A percentile compares a stretch with the other conserved stretches of the same genome.
Conservation (phyloP, 2,113 vertebrate genomes). For the Arenaria interpres region DNA sequence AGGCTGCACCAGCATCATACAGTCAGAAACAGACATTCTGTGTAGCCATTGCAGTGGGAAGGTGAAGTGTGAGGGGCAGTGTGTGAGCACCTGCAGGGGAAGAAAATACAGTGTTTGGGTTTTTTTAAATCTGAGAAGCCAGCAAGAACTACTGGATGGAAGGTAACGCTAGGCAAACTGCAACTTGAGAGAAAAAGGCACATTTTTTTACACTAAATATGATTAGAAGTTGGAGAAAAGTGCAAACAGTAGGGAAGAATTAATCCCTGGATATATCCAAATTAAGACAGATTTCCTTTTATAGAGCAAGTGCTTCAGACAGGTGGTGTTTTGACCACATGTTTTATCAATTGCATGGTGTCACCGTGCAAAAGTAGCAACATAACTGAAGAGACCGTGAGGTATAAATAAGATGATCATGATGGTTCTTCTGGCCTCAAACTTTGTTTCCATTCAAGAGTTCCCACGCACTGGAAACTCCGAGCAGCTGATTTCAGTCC, state of each 20-base stretch:
- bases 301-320: not conserved
- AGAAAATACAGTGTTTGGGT: not conserved
- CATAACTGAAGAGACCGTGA: not conserved
- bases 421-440: not conserved
- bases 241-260: not conserved
- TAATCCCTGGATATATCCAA: not conserved
- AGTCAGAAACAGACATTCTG: not conserved
- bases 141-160: not conserved
- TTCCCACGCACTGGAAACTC: not conserved
- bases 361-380: not conserved
- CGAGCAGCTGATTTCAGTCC: not conserved
- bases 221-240: not conserved
- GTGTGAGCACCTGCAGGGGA: not conserved
- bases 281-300: not conserved
- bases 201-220: not conserved
- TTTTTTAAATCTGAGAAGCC: not conserved
- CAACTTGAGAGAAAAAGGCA: not conserved
- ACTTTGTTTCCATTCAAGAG: not conserved
- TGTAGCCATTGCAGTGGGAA: not conserved
- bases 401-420: not conserved
- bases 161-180: not conserved
- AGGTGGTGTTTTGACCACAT: not conserved
- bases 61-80: not conserved
- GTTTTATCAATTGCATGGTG: not conserved
- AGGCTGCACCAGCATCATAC: not conserved